Evolutionary conservation across 1,140 invertebrate genomes (phyloP), one percentile per base, ranked within the genome.

Genomic region (Eurytemora carolleeae): DNA sequence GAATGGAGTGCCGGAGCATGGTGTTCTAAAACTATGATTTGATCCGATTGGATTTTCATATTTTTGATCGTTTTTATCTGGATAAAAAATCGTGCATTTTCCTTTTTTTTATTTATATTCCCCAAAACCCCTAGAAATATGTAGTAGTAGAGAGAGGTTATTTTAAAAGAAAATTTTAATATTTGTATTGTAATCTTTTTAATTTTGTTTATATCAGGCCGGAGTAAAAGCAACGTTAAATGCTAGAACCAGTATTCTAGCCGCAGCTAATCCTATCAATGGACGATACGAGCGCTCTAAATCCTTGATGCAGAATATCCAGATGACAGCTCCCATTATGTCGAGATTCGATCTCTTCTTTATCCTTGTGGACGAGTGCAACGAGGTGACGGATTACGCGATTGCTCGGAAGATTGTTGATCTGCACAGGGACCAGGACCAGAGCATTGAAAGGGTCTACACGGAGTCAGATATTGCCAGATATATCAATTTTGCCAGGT

Each of bases 261-360:
- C 96, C 1, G 96, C 96, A 15, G 94, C 94, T 0, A 99, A 98
- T 77, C 96, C 96, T 0, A 84, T 96, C 59, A 86, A 86, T 26
- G 93, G 96, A 1, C 79, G 90, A 21, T 99, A 99, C 73, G 93
- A 99, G 73, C 75, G 90, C 59, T 80, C 87, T 0, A 95, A 93
- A 70, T 92, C 92, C 0, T 74, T 99, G 1, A 86, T 94, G 66
- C 89, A 98, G 70, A 99, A 99, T 73, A 85, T 99, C 0, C 76
- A 82, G 1, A 73, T 99, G 12, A 84, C 87, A 0, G 92, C 94
- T 0, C 95, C 96, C 0, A 98, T 99, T 67, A 98, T 99, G 93
- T 98, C 95, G 0, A 78, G 96, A 69, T 99, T 99, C 72, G 96
- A 99, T 77, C 75, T 98, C 0, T 98, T 98, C 74, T 99, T 99